A percentile compares a stretch with the other conserved stretches of the same genome.
These are phyloP conservation scores for Leucophora obtusa DNA, from an alignment of 2,888 invertebrate genomes.

Conservation along the genomic window DNA sequence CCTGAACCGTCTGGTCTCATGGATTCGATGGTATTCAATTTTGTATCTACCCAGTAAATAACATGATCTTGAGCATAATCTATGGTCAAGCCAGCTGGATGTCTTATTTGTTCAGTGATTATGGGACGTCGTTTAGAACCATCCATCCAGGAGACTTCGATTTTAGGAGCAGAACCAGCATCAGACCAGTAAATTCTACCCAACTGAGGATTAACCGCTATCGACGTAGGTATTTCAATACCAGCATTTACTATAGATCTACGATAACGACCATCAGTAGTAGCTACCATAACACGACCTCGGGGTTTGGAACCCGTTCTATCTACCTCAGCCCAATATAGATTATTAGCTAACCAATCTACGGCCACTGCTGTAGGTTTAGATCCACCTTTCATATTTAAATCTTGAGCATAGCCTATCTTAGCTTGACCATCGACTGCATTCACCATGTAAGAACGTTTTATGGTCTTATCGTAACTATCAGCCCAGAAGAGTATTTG, in stretches of 20 bases:
- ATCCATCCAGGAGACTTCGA: constrained; percentile 98
- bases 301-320: constrained; percentile 86
- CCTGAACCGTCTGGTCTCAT: constrained; percentile 90
- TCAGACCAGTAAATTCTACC: constrained; percentile 97
- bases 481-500: constrained; percentile 98
- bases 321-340: constrained; percentile 96
- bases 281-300: constrained; percentile 91
- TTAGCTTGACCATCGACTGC: constrained; percentile 87
- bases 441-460: constrained; percentile 93
- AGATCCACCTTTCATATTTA: constrained; percentile 89
- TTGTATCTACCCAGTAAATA: constrained; percentile 97
- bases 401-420: constrained; percentile 91
- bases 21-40: constrained; percentile 92
- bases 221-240: constrained; percentile 91
- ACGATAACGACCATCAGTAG: constrained; percentile 93
- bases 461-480: constrained; percentile 92
- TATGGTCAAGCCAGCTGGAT: constrained; percentile 93
- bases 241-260: constrained; percentile 88
- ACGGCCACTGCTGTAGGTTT: constrained; percentile 94
- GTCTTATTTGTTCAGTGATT: constrained; percentile 88
- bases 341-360: constrained; percentile 95
- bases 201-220: constrained; percentile 91
- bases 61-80: constrained; percentile 94
- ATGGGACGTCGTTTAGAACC: constrained; percentile 91
- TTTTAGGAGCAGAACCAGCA: constrained; percentile 93